Conservation (phyloP, 2,888 invertebrate species). For the Sericinus montela region DNA sequence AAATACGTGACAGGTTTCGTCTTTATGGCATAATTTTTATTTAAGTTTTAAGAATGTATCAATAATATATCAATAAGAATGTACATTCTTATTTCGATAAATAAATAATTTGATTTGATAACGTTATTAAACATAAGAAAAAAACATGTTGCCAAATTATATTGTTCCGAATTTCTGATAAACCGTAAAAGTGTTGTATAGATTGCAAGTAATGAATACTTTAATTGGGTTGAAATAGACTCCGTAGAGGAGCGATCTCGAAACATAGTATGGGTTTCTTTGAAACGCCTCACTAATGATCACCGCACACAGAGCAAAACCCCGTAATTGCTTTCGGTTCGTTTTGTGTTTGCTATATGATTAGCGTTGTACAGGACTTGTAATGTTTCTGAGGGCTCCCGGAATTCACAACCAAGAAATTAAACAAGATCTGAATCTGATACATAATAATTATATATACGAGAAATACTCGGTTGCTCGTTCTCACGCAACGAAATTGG, state of each 20-base stretch:
- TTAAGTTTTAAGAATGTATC: too few relatives aligned
- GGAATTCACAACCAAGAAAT: background rate
- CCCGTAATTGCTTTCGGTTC: constrained; percentile 7
- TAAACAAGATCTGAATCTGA: constrained; percentile 7
- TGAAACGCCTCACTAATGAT: constrained; percentile 17
- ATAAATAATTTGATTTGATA: too few relatives aligned
- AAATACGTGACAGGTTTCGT: too few relatives aligned
- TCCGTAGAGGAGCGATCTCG: constrained; percentile 19
- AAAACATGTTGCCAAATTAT: background rate
- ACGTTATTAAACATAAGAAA: too few relatives aligned
- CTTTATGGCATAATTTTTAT: too few relatives aligned
- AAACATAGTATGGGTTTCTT: constrained; percentile 25
- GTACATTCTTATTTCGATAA: too few relatives aligned
- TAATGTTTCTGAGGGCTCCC: constrained; percentile 6
- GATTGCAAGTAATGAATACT: constrained; percentile 16
- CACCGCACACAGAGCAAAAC: background rate
- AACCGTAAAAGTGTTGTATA: constrained; percentile 13
- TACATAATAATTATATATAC: constrained; percentile 6
- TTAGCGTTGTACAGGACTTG: constrained; percentile 19
- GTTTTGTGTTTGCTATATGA: constrained; percentile 22
- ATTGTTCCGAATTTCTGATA: background rate
- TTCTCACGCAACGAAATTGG: constrained; percentile 1
- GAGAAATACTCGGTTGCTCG: background rate
- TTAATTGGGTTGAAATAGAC: constrained; percentile 27
- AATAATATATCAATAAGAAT: too few relatives aligned